Evolutionary conservation across 2,113 vertebrate species (phyloP).

Genomic region (Sylvietta virens): DNA sequence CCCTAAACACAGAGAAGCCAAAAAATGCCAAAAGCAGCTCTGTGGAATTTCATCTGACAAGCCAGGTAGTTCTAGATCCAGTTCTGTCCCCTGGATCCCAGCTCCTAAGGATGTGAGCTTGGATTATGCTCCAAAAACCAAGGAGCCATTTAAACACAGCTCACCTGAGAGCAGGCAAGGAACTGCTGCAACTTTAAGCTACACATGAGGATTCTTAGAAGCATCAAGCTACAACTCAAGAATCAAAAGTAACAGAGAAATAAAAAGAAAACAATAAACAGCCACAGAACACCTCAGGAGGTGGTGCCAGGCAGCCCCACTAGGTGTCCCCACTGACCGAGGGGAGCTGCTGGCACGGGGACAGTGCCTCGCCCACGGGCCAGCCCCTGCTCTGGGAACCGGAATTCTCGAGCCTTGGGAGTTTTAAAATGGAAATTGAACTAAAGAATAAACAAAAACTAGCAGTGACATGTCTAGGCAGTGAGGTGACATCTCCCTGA

Average conservation of each 20-base stretch:
- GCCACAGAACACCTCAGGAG: accelerated
- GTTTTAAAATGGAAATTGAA: accelerated
- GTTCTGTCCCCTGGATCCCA: background rate
- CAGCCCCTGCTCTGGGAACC: background rate
- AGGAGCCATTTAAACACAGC: background rate
- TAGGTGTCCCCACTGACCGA: background rate
- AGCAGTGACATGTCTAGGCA: background rate
- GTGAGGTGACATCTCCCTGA: background rate
- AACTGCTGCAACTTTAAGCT: background rate
- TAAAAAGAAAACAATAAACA: background rate
- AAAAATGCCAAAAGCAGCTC: background rate
- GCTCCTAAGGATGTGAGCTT: background rate
- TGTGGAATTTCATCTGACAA: background rate
- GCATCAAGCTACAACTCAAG: background rate
- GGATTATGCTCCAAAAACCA: background rate
- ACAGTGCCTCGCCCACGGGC: accelerated
- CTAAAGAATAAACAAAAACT: background rate
- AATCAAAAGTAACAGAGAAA: background rate
- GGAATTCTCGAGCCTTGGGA: background rate
- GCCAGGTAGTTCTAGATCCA: background rate
- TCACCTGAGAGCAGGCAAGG: background rate
- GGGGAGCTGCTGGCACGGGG: background rate
- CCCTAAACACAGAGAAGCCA: background rate
- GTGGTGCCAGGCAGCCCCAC: background rate
- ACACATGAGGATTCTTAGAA: background rate